Evolutionary conservation across 2,888 invertebrate genomes (phyloP).

Genomic region (Amblyjoppa fuscipennis): DNA sequence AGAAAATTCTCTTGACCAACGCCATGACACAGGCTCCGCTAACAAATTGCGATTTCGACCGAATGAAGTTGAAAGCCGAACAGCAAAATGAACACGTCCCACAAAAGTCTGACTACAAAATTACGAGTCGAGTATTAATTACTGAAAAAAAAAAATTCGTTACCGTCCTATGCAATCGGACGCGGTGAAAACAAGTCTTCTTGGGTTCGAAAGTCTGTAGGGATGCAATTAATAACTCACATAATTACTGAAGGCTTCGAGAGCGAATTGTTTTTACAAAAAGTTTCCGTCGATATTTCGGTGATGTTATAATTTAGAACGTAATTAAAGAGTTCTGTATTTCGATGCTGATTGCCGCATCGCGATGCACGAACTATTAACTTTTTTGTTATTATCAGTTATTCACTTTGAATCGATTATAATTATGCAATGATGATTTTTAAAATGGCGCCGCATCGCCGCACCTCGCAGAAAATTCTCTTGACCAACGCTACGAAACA

Average conservation of each 20-base stretch:
- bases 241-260: not conserved
- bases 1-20: conserved; percentile 30
- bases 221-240: not conserved
- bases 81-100: not conserved
- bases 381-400: too few relatives aligned
- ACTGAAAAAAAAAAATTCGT: not conserved
- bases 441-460: not conserved
- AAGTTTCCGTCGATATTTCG: too few relatives aligned
- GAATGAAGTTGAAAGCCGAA: not conserved
- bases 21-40: not conserved
- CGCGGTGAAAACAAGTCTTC: not conserved
- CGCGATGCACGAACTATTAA: too few relatives aligned
- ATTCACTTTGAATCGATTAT: too few relatives aligned
- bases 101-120: not conserved
- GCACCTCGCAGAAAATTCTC: conserved; percentile 6
- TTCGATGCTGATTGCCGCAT: too few relatives aligned
- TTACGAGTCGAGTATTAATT: not conserved
- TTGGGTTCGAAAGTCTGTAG: not conserved
- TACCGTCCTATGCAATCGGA: not conserved
- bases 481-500: not conserved
- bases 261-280: not conserved
- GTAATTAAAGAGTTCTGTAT: too few relatives aligned
- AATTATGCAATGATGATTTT: too few relatives aligned
- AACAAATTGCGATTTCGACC: not conserved
- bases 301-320: too few relatives aligned